Conservation (phyloP, 2,113 vertebrate species). For the Oreochromis tanganicae region DNA sequence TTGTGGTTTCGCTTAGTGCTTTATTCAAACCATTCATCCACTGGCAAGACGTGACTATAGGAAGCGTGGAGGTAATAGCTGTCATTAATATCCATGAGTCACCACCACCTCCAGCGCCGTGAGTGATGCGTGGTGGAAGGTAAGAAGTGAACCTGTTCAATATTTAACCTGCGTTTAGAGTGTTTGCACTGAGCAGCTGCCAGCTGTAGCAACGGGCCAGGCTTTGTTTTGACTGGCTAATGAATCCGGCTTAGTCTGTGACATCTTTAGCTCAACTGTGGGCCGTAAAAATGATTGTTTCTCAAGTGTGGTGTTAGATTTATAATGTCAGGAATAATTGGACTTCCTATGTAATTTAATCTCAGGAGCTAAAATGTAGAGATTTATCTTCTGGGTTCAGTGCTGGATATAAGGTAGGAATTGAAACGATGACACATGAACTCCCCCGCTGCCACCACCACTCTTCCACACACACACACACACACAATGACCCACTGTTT, state of each 20-base stretch:
- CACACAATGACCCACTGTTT: background rate
- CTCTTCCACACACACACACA: background rate
- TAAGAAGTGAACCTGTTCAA: conserved; percentile 40
- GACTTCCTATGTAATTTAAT: background rate
- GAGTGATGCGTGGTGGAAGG: conserved; percentile 18
- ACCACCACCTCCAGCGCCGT: conserved; percentile 21
- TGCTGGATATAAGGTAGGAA: background rate
- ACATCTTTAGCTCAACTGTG: background rate
- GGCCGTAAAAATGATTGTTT: background rate
- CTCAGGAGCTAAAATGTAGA: background rate
- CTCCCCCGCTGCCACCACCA: background rate
- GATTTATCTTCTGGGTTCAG: background rate
- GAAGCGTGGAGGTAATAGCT: conserved; percentile 30
- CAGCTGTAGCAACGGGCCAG: background rate
- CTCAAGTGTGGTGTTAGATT: background rate
- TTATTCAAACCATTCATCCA: conserved; percentile 37
- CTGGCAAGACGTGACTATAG: background rate
- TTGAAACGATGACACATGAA: background rate
- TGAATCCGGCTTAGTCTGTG: conserved; percentile 5
- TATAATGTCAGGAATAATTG: background rate
- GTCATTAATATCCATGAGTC: conserved; percentile 59
- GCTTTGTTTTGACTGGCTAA: conserved; percentile 46
- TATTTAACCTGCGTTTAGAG: conserved; percentile 58
- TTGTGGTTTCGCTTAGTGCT: conserved; percentile 3
- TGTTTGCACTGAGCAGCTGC: conserved; percentile 47